Base-by-base conservation (phyloP, 2,888 invertebrate species). In the Phalera bucephala region DNA sequence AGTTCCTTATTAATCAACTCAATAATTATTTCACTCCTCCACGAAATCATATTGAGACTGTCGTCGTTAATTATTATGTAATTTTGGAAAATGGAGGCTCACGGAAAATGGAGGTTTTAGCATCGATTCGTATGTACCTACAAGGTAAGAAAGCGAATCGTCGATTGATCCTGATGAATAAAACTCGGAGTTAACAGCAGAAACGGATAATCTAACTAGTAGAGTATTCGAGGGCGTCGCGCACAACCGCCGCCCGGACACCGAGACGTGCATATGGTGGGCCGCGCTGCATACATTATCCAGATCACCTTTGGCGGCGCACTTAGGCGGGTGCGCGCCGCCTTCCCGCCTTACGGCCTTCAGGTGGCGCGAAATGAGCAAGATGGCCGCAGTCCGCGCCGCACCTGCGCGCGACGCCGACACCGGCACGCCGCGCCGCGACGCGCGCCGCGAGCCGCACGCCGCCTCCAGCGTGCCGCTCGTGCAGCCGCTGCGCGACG, bases 331-430 rank as follows among this genome's bases (percentile, higher is more conserved):
- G 87, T 84, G 89, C 83, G 88, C 86, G 86, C 86, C 86, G 87
- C 87, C 87, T 74, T 80, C 83, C 80, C 81, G 80, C 71, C 72
- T 80, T 84, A 91, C 90, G 90, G 91, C 91, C 88, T 90, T 90
- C 85, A 95, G 93, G 91, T 95, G 95, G 92, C 95, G 95, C 93
- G 96, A 96, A 93, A 96, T 95, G 92, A 96, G 94, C 95, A 96
- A 95, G 94, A 96, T 95, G 94, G 96, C 96, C 91, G 96, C 96
- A 91, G 95, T 93, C 89, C 95, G 94, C 90, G 96, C 96, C 93
- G 95, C 95, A 95, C 96, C 96, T 96, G 95, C 95, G 91, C 96
- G 93, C 80, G 95, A 95, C 72, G 94, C 93, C 73, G 95, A 93
- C 74, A 94, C 94, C 66, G 93, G 82, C 72, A 93, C 93, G 79